phyloP scores from a whole-genome alignment of 1,140 invertebrate species.

The Uloborus diversus region DNA sequence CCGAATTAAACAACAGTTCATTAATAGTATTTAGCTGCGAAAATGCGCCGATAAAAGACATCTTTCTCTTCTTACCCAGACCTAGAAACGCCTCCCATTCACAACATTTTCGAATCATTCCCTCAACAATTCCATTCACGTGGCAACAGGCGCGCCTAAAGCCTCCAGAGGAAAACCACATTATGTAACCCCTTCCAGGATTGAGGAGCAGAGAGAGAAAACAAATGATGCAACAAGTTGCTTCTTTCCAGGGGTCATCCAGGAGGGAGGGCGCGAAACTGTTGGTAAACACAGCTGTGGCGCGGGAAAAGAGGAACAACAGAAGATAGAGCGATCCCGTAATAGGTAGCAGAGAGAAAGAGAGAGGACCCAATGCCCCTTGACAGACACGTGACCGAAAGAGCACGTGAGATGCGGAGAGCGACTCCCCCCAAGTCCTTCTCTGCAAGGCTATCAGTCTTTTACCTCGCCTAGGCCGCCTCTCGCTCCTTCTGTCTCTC shows the following conservation, averaged over 20 bases:
- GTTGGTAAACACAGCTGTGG: conserved; percentile 50
- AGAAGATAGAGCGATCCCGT: conserved; percentile 23
- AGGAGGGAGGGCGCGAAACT: neutral
- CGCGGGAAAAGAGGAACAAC: neutral
- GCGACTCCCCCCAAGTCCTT: neutral
- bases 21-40: too few species aligned
- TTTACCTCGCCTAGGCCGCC: conserved; percentile 5
- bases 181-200: too few species aligned
- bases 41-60: too few species aligned
- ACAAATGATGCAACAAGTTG: neutral
- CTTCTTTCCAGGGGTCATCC: neutral
- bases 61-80: too few species aligned
- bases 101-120: neutral
- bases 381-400: conserved; percentile 42
- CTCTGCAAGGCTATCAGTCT: conserved; percentile 45
- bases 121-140: neutral
- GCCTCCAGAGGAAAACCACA: too few species aligned
- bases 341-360: conserved; percentile 20
- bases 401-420: conserved; percentile 20
- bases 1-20: too few species aligned
- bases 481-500: neutral
- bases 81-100: too few species aligned
- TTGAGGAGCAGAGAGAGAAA: neutral
- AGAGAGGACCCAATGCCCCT: conserved; percentile 1
- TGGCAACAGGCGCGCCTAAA: too few species aligned